Percentiles rank a stretch among this genome's conserved stretches.
Conservation (phyloP, 2,888 invertebrate species). For the Mechanitis messenoides region DNA sequence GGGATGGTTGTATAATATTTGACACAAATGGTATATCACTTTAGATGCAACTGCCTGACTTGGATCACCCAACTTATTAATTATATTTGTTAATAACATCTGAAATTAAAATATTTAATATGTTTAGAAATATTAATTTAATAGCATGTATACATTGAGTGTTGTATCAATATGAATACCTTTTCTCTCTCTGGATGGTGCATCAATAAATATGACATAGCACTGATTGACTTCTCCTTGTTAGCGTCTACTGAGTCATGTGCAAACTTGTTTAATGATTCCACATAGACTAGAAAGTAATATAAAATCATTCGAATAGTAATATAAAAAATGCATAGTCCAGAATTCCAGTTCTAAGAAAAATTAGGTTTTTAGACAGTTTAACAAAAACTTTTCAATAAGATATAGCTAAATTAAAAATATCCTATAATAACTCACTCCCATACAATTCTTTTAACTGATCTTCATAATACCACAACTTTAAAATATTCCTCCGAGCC, state of each 20-base stretch:
- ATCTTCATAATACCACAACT: conserved; percentile 93
- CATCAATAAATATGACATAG: conserved; percentile 84
- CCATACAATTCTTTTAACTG: conserved; percentile 87
- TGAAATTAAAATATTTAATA: conserved; percentile 38
- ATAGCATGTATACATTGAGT: not conserved
- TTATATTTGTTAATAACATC: conserved; percentile 85
- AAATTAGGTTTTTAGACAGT: no score
- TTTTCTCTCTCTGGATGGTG: conserved; percentile 91
- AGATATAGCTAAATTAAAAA: no score
- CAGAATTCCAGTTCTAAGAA: no score
- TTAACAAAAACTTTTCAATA: no score
- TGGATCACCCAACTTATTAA: conserved; percentile 98
- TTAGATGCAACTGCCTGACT: conserved; percentile 91
- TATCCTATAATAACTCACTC: conserved; percentile 47
- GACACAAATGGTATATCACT: conserved; percentile 89
- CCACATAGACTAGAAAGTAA: conserved; percentile 76
- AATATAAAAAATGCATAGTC: not conserved
- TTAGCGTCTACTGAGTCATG: conserved; percentile 88
- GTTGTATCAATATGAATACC: conserved; percentile 53
- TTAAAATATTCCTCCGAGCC: conserved; percentile 79
- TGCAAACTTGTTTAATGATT: conserved; percentile 82
- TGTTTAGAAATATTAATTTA: not conserved
- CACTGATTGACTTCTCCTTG: conserved; percentile 86
- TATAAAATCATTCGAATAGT: not conserved
- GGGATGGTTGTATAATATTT: conserved; percentile 88